phyloP scores from a whole-genome alignment of 2,888 invertebrate genomes.

The Epistrophe grossulariae region DNA sequence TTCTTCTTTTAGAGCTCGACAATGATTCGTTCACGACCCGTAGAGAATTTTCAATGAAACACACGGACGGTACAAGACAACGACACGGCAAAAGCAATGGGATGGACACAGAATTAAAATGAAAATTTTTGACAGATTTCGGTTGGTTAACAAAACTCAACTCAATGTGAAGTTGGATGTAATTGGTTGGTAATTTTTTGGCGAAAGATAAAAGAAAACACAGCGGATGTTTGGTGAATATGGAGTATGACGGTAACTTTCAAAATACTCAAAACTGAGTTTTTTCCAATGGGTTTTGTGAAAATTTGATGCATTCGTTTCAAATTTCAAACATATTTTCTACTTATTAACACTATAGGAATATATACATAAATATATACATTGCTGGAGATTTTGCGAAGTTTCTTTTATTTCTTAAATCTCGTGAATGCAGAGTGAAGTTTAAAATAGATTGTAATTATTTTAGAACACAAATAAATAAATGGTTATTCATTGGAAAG shows the following conservation, averaged over 20 bases:
- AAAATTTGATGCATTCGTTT: too few species aligned
- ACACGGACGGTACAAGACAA: slow-evolving; percentile 9
- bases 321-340: too few species aligned
- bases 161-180: slow-evolving; percentile 31
- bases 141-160: slow-evolving; percentile 4
- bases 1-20: slow-evolving; percentile 4
- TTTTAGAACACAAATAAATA: too few species aligned
- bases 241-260: background rate
- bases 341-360: too few species aligned
- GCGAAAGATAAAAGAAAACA: background rate
- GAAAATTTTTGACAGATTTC: slow-evolving; percentile 54
- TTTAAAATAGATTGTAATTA: too few species aligned
- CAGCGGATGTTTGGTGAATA: slow-evolving; percentile 15
- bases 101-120: slow-evolving; percentile 12
- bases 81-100: slow-evolving; percentile 8
- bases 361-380: too few species aligned
- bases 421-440: too few species aligned
- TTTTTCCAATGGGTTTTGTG: too few species aligned
- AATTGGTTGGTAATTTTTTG: background rate
- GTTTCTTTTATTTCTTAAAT: too few species aligned
- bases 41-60: slow-evolving; percentile 51
- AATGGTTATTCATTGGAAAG: too few species aligned
- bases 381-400: too few species aligned
- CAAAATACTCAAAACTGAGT: too few species aligned
- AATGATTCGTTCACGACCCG: slow-evolving; percentile 20